Base-by-base conservation (phyloP, 2,888 invertebrate species). In the Tetrapedia diversipes region DNA sequence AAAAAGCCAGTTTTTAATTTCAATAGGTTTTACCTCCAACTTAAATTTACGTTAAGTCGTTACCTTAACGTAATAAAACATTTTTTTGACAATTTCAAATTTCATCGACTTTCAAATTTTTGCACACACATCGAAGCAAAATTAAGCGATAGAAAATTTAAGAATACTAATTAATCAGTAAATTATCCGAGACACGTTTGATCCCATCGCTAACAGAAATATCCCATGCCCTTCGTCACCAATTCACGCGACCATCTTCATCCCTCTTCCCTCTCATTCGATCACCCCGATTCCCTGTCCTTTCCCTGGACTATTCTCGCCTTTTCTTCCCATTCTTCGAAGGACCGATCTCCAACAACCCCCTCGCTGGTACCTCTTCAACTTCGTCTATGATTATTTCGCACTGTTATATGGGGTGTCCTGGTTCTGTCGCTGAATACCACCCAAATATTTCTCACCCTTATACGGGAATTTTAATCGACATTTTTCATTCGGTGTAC, bases 321-420 rank as follows among this genome's bases (percentile, higher is more conserved):
- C 80, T 72, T 75, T 75, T 80, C 83, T 70, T 66, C 71, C 75
- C 74, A 77, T 82, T 82, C 67, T 80, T 77, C 72, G 65, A 75
- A 64, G 66, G 57, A 54, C 77, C 68, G 79, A 73, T 79, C 59
- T 74, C 60, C 63, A 69, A 37, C 76, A 69, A 66, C 76, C 71
- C 57, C 57, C 57, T 65, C 60, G 1, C 71, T 51, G 64, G 71
- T 63, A 80, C 54, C 59, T 61, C 61, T 41, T 53, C 60, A 59
- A 64, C 80, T 80, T 80, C 77, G 80, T 80, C 83, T 82, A 84
- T 84, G 83, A 84, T 85, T 85, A 84, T 83, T 84, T 85, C 79
- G 72, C 81, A 71, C 69, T 68, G 64, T 77, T 61, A 64, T n/a
- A n/a, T 61, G 53, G 67, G 71, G 45, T 59, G 63, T 59, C 53